Base-by-base conservation (phyloP, 2,888 invertebrate species). In the Seladonia tumulorum region DNA sequence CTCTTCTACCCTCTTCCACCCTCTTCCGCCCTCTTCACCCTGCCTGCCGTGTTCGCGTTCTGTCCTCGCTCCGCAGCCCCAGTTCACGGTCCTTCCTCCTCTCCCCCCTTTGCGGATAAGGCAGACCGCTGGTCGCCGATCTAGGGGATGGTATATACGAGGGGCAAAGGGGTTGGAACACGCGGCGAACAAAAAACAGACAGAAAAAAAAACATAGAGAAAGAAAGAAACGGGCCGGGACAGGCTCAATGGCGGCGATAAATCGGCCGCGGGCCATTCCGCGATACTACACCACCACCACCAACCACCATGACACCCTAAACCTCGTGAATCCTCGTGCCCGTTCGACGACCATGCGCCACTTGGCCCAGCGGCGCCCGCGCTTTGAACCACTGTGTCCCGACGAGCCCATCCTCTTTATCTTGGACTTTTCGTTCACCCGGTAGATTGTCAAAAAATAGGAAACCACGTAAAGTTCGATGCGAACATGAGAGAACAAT, bases 61-160 rank as follows among this genome's bases (percentile, higher is more conserved):
- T 73, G 71, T 83, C 66, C 79, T 53, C 82, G 73, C 74, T 66
- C 79, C 49, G 45, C 75, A 70, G 74, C 57, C 82, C 82, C 71
- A 73, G 86, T 86, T 86, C 86, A 75, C 77, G 84, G 86, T 82
- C 89, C 83, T 76, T 76, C 75, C 18, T 72, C n/a, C n/a, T 79
- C 87, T 83, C 86, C 87, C 87, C 84, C 87, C 91, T 90, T 86
- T 91, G 90, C 88, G 86, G 90, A 90, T 91, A 90, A 91, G 88
- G 85, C 86, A 89, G 90, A 90, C 82, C 84, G 88, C 81, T 83
- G 85, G 87, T 79, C 90, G 88, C 79, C 22, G 83, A 81, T 87
- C 79, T 1, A 49, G 84, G 22, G 22, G 12, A 42, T 53, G 53
- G 42, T 14, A 82, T 70, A 22, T 10, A 4, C 68, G 82, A 79